Conservation (phyloP, 2,113 vertebrate genomes). For the Actinemys pallida region DNA sequence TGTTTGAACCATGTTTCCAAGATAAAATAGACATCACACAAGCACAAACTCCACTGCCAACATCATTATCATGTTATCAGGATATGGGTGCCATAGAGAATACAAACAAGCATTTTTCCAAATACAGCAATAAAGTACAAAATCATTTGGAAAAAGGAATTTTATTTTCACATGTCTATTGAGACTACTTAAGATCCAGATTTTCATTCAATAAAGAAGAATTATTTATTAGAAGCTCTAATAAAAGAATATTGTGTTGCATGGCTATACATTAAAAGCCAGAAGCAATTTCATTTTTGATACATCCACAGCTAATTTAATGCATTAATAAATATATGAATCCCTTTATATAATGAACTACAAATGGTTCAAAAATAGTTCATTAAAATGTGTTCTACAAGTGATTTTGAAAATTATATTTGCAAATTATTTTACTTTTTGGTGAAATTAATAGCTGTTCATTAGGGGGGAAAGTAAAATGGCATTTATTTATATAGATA, state of each 20-base stretch:
- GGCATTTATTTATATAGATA: not conserved
- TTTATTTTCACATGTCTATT: not conserved
- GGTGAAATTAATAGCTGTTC: not conserved
- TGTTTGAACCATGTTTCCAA: not conserved
- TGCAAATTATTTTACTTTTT: not conserved
- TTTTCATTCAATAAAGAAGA: not conserved
- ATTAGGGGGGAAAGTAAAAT: not conserved
- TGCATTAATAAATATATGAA: not conserved
- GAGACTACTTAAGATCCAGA: not conserved
- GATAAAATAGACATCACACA: not conserved
- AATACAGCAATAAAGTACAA: not conserved
- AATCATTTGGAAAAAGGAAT: not conserved
- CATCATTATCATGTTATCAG: not conserved
- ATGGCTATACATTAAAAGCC: not conserved
- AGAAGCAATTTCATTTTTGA: not conserved
- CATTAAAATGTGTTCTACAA: not conserved
- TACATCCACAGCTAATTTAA: not conserved
- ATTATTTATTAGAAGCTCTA: not conserved
- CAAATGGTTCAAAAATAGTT: not conserved
- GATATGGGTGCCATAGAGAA: not conserved
- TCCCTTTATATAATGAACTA: fast-evolving
- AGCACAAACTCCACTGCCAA: not conserved
- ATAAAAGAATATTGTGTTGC: not conserved
- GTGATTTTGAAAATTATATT: not conserved
- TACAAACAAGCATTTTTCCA: not conserved